Evolutionary conservation across 2,888 invertebrate genomes (phyloP).

Genomic region (Odontomyia ornata): DNA sequence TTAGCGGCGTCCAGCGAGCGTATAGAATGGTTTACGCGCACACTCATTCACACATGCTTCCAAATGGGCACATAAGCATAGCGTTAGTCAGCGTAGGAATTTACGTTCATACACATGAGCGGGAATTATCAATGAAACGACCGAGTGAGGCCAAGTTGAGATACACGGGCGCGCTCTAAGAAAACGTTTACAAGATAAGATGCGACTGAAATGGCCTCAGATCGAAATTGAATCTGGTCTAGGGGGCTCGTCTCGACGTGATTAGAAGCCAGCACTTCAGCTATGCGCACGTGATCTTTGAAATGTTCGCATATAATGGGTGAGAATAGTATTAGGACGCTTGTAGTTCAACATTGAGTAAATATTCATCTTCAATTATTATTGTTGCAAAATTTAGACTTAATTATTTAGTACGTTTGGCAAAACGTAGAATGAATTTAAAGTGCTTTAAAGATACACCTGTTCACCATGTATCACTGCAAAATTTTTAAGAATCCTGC

Average conservation of each 20-base stretch:
- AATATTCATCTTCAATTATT: background rate
- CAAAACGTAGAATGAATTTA: too few species aligned
- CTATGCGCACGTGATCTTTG: constrained; percentile 44
- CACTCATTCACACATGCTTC: too few species aligned
- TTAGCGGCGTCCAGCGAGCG: too few species aligned
- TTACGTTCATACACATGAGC: background rate
- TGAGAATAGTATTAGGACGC: constrained; percentile 9
- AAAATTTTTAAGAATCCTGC: too few species aligned
- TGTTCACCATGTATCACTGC: too few species aligned
- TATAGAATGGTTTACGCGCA: too few species aligned
- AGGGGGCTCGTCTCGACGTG: constrained; percentile 48
- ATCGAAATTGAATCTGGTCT: constrained; percentile 43
- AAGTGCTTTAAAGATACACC: too few species aligned
- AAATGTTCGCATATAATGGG: background rate
- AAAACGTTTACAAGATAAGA: constrained; percentile 27
- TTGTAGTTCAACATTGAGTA: background rate
- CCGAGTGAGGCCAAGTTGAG: background rate
- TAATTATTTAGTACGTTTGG: too few species aligned
- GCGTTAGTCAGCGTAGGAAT: background rate
- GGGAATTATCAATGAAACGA: constrained; percentile 18
- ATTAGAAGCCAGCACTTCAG: constrained; percentile 13
- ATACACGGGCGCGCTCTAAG: constrained; percentile 12
- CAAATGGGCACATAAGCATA: background rate
- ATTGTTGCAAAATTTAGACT: too few species aligned
- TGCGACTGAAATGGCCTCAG: constrained; percentile 10